Conservation (phyloP, 2,888 invertebrate species). For the Harpalus rufipes region DNA sequence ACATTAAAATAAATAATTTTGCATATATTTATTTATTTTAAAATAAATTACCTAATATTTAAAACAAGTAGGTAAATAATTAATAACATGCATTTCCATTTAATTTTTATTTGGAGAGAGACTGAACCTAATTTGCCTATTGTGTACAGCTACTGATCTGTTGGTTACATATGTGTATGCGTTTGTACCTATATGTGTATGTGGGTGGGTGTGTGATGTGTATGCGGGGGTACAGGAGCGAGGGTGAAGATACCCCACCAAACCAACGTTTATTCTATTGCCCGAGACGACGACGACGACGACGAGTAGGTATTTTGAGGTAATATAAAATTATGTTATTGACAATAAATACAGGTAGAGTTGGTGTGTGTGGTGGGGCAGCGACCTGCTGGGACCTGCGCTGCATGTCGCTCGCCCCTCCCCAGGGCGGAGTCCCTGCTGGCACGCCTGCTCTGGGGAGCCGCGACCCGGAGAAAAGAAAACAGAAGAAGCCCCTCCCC, state of each 20-base stretch:
- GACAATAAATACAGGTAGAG: conserved; percentile 67
- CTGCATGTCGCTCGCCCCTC: conserved; percentile 71
- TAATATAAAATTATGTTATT: conserved; percentile 68
- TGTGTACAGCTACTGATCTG: neutral
- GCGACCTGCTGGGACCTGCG: conserved; percentile 74
- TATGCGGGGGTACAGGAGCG: conserved; percentile 67
- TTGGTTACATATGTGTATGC: neutral
- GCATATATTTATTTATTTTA: neutral
- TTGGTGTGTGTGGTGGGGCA: conserved; percentile 68
- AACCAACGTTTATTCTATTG: conserved; percentile 53
- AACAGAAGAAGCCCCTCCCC: conserved; percentile 65
- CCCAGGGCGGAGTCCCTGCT: conserved; percentile 74
- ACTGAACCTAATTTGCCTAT: conserved; percentile 35
- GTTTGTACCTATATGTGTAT: conserved; percentile 70
- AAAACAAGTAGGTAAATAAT: neutral
- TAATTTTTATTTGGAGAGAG: neutral
- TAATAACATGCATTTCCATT: neutral
- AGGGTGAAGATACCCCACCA: conserved; percentile 33
- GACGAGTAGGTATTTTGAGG: conserved; percentile 64
- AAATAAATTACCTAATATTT: neutral
- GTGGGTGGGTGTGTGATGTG: conserved; percentile 68
- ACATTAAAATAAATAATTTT: too few species aligned
- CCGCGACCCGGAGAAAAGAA: conserved; percentile 57
- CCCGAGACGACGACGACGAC: conserved; percentile 50
- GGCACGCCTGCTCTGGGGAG: conserved; percentile 49